Evolutionary conservation across 2,888 invertebrate species (phyloP).

Genomic region (Caenorhabditis sulstoni): DNA sequence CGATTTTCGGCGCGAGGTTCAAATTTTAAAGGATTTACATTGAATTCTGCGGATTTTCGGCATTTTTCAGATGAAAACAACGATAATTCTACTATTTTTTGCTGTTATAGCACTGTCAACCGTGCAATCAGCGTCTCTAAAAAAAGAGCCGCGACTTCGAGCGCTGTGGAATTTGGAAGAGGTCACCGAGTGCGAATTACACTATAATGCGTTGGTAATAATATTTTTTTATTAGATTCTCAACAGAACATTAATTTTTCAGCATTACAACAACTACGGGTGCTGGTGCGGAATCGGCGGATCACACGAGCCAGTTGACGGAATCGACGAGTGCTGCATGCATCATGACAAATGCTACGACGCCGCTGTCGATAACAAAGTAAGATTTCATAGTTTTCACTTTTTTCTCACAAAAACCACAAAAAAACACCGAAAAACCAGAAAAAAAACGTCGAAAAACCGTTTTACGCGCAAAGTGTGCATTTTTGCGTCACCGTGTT

Average conservation of each 20-base stretch:
- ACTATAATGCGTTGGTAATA: conserved; percentile 73
- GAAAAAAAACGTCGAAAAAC: conserved; percentile 1
- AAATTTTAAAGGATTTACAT: conserved; percentile 19
- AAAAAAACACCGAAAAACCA: neutral
- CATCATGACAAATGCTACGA: conserved; percentile 80
- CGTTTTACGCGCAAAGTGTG: neutral
- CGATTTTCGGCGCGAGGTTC: conserved; percentile 23
- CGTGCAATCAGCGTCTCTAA: neutral
- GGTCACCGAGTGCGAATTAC: conserved; percentile 74
- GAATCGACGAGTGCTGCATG: conserved; percentile 78
- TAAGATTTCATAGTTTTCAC: conserved; percentile 7
- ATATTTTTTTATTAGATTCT: neutral
- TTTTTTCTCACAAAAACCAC: neutral
- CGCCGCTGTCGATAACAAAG: conserved; percentile 70
- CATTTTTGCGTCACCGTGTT: neutral
- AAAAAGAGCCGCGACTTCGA: conserved; percentile 24
- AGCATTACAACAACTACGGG: conserved; percentile 78
- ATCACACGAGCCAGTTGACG: conserved; percentile 75
- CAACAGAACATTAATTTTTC: neutral
- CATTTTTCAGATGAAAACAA: conserved; percentile 24
- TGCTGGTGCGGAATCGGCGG: conserved; percentile 79
- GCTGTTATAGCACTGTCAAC: neutral
- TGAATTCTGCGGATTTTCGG: neutral
- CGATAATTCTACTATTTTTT: neutral
- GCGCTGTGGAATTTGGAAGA: conserved; percentile 78